Conservation (phyloP, 2,113 vertebrate genomes). For the Dendrocopos noguchii region DNA sequence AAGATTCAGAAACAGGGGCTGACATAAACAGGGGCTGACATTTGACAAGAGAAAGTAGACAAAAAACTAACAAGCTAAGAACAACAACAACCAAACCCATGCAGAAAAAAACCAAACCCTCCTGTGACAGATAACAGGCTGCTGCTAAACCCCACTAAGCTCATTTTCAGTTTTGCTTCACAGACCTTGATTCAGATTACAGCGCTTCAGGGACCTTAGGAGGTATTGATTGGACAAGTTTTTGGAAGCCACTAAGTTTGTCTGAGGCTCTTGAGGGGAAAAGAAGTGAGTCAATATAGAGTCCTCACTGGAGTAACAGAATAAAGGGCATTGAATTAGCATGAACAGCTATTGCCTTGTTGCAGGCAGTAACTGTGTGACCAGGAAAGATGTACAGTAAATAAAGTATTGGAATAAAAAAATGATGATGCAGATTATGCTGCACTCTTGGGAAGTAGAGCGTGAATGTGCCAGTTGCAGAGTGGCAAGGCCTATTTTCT, state of each 20-base stretch:
- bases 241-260: slow-evolving; percentile 35
- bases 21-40: background rate
- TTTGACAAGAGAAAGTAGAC: background rate
- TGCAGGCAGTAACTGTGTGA: background rate
- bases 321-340: background rate
- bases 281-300: background rate
- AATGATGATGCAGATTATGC: background rate
- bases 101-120: background rate
- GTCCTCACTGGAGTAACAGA: background rate
- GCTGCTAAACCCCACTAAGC: slow-evolving; percentile 46
- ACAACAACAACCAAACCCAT: background rate
- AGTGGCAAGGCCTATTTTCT: background rate
- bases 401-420: background rate
- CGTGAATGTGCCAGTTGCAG: background rate
- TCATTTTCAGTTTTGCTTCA: slow-evolving; percentile 69
- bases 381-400: background rate
- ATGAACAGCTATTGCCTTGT: background rate
- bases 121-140: slow-evolving; percentile 53
- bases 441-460: background rate
- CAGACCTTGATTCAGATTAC: slow-evolving; percentile 60
- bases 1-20: background rate
- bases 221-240: slow-evolving; percentile 55
- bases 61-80: background rate
- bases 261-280: background rate
- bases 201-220: slow-evolving; percentile 23